Evolutionary conservation across 1,140 invertebrate species (phyloP).

Genomic region (Oryzaephilus surinamensis): DNA sequence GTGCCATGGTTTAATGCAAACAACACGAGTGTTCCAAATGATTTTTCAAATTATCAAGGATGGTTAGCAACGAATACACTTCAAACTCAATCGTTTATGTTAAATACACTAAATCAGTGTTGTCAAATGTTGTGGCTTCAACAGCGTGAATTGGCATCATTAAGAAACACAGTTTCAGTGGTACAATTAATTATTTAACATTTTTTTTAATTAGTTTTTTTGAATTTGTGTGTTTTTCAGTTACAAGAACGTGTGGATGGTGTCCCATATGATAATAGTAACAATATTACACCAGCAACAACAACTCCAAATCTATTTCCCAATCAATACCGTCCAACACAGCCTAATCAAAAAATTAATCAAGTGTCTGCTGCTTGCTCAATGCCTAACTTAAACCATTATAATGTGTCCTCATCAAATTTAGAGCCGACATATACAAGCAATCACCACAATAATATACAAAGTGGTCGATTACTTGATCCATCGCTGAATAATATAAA

Average conservation of each 20-base stretch:
- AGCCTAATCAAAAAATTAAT: constrained; percentile 21
- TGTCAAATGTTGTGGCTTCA: constrained; percentile 41
- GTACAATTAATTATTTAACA: constrained; percentile 30
- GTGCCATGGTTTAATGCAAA: constrained; percentile 8
- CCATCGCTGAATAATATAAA: constrained; percentile 24
- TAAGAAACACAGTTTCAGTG: constrained; percentile 30
- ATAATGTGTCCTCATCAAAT: constrained; percentile 17
- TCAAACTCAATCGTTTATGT: constrained; percentile 38
- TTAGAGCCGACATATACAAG: constrained; percentile 20
- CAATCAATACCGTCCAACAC: constrained; percentile 7
- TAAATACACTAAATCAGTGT: constrained; percentile 39
- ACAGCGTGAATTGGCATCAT: constrained; percentile 35
- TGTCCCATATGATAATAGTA: neutral
- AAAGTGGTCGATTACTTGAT: constrained; percentile 23
- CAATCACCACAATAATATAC: constrained; percentile 19
- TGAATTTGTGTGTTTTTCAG: constrained; percentile 1
- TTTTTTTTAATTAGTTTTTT: neutral
- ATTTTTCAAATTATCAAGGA: neutral
- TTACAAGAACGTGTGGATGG: constrained; percentile 9
- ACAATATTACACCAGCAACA: constrained; percentile 4
- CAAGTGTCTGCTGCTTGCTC: constrained; percentile 24
- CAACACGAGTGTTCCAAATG: neutral
- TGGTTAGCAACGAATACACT: constrained; percentile 30
- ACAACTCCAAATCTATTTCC: neutral
- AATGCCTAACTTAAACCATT: constrained; percentile 28